Conservation (phyloP, 2,888 invertebrate genomes). For the Agrochola litura region DNA sequence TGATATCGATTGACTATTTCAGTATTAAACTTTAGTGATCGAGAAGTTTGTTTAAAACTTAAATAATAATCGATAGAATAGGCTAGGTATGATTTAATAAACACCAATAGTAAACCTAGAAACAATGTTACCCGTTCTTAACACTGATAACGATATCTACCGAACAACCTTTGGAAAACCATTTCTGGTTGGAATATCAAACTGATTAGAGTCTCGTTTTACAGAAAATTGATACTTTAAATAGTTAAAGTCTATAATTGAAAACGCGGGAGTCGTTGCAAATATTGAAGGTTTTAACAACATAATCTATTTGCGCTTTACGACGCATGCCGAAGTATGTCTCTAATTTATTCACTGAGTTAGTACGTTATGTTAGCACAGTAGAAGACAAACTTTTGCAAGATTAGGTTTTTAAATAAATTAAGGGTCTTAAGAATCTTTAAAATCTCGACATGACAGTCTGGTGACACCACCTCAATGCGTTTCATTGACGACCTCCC, state of each 20-base stretch:
- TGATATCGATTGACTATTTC: neutral
- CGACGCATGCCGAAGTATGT: neutral
- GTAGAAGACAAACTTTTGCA: neutral
- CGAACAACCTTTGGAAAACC: neutral
- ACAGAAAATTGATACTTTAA: neutral
- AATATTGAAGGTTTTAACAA: neutral
- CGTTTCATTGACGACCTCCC: neutral
- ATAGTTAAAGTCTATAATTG: neutral
- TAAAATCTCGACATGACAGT: neutral
- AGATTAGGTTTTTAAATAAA: neutral
- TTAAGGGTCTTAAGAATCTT: neutral
- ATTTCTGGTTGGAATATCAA: neutral
- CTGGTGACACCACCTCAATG: neutral
- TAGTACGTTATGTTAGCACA: neutral
- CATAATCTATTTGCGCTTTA: neutral
- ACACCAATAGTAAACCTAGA: neutral
- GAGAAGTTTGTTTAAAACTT: too few relatives aligned
- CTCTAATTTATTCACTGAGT: slow-evolving; percentile 15
- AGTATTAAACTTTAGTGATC: neutral
- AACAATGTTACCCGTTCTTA: neutral
- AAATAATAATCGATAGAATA: too few relatives aligned
- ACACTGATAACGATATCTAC: neutral
- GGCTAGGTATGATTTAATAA: neutral
- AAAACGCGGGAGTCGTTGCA: neutral
- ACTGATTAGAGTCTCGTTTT: neutral